Evolutionary conservation across 2,888 invertebrate species (phyloP).

Genomic region (Mesorhabditis spiculigera): DNA sequence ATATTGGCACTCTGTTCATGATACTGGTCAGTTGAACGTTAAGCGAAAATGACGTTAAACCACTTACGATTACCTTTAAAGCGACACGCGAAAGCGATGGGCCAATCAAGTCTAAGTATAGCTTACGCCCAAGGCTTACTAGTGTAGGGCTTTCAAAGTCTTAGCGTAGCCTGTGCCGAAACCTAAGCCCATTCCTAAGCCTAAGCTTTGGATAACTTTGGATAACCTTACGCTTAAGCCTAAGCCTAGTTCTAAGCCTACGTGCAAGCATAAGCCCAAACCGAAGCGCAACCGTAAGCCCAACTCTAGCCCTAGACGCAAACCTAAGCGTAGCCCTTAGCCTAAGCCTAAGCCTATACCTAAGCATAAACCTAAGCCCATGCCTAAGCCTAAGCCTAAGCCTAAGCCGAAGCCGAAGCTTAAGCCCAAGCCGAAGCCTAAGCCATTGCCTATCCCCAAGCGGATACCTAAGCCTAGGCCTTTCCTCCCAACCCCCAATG

Average conservation of each 20-base stretch:
- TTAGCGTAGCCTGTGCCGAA: not conserved
- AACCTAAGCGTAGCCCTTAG: not conserved
- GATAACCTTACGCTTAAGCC: not conserved
- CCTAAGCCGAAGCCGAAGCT: too few species aligned
- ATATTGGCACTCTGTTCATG: not conserved
- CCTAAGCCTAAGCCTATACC: slow-evolving; percentile 1
- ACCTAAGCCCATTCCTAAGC: not conserved
- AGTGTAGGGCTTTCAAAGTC: not conserved
- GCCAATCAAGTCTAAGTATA: too few species aligned
- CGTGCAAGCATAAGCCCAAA: not conserved
- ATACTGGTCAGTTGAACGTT: not conserved
- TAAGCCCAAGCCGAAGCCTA: too few species aligned
- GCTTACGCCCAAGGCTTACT: too few species aligned
- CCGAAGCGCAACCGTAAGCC: not conserved
- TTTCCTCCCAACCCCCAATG: too few species aligned
- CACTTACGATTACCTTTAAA: too few species aligned
- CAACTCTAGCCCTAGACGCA: not conserved
- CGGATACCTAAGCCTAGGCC: too few species aligned
- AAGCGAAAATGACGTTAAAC: too few species aligned
- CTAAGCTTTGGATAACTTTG: not conserved
- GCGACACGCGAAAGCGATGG: too few species aligned
- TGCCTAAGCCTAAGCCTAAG: not conserved
- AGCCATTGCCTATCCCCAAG: too few species aligned
- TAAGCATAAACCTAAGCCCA: not conserved
- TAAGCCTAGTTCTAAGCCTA: not conserved